Percentiles rank a stretch among this genome's conserved stretches.
Evolutionary conservation across 2,888 invertebrate genomes (phyloP).

Genomic region (Fragum sueziense): DNA sequence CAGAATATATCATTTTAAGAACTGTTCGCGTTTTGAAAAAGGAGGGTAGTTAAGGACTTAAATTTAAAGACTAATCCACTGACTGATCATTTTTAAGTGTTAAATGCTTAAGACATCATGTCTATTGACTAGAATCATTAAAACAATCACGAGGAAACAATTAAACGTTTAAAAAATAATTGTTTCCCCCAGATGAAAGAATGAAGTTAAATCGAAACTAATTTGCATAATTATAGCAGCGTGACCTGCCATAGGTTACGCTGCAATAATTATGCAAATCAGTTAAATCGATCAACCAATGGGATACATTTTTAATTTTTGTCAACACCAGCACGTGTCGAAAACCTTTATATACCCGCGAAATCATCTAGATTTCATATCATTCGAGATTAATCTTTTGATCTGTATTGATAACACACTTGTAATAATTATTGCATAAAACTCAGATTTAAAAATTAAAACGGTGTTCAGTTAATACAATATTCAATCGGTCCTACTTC

Average conservation of each 20-base stretch:
- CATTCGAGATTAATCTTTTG: neutral
- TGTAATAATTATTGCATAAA: too few relatives aligned
- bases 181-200: neutral
- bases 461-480: neutral
- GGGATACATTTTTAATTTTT: neutral
- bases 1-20: neutral
- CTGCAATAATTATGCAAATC: too few relatives aligned
- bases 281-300: neutral
- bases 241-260: neutral
- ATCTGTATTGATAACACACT: neutral
- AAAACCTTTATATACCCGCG: constrained; percentile 14
- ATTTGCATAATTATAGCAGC: constrained; percentile 11
- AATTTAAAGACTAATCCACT: too few relatives aligned
- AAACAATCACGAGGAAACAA: constrained; percentile 16
- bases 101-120: neutral
- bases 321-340: constrained; percentile 12
- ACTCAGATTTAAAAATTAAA: too few relatives aligned
- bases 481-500: too few relatives aligned
- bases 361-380: neutral
- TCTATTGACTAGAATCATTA: neutral
- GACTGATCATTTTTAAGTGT: neutral
- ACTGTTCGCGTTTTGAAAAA: neutral
- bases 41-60: too few relatives aligned
- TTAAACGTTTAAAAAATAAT: constrained; percentile 18
- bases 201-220: neutral